phyloP scores from a whole-genome alignment of 2,113 vertebrate species.

The Archilochus colubris region DNA sequence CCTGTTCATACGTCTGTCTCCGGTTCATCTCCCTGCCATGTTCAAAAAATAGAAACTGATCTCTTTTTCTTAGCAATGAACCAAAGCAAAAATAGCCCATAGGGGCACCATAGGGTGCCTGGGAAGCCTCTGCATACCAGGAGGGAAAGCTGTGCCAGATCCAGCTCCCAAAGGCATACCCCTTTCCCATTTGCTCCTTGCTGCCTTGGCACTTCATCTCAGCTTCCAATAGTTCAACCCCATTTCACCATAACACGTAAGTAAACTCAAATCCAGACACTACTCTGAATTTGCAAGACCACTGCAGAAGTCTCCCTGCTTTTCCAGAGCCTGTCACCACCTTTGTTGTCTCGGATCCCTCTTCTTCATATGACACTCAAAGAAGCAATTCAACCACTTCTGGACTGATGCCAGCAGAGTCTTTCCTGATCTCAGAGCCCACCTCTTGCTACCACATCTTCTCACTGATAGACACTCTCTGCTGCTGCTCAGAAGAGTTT shows the following conservation, averaged over 20 bases:
- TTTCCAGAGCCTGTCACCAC: neutral
- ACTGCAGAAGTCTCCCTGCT: neutral
- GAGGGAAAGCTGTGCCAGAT: neutral
- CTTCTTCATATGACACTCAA: neutral
- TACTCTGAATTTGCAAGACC: neutral
- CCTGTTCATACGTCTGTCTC: slow-evolving; percentile 97
- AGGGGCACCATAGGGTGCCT: neutral
- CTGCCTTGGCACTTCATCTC: neutral
- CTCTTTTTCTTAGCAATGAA: neutral
- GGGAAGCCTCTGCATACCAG: neutral
- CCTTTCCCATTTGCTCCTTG: neutral
- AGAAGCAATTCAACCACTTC: neutral
- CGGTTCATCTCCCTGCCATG: slow-evolving; percentile 95
- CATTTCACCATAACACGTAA: neutral
- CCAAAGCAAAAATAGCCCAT: neutral
- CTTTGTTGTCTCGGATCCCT: neutral
- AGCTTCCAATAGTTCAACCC: neutral
- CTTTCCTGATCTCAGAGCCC: neutral
- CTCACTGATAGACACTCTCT: neutral
- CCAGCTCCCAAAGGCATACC: neutral
- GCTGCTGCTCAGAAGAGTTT: neutral
- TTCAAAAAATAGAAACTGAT: neutral
- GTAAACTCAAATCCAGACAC: neutral
- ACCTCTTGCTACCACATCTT: neutral
- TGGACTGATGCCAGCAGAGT: neutral